Base-by-base conservation (phyloP, 2,888 invertebrate genomes). In the Alsophila aescularia region DNA sequence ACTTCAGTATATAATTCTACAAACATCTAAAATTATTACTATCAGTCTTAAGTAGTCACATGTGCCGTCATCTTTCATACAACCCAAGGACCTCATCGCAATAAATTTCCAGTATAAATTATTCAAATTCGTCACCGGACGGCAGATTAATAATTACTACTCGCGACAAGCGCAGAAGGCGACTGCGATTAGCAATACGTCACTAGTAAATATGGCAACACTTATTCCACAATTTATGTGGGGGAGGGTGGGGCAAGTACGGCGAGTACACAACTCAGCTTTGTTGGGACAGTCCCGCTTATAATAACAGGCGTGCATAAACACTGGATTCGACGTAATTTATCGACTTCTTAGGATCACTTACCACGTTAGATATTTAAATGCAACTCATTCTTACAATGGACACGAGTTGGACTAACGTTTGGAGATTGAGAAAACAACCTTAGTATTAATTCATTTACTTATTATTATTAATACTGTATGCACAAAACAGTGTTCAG, bases 141-240 rank as follows among this genome's bases (percentile, higher is more conserved):
- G 72, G 74, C 73, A 78, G 87, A 89, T 90, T 89, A 88, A 85
- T 54, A 39, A 88, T 88, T 84, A 88, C 88, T 85, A 88, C 81
- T 85, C 81, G 74, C 76, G 75, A 84, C 75, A 78, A 77, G 73
- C 77, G 66, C 87, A 87, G 86, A 83, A 87, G 88, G 87, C 80
- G 75, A 76, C 79, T 65, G 78, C 84, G 87, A 89, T 89, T 88
- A 87, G 87, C 85, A 82, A 87, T 79, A 88, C 87, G 88, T 90
- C 90, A 89, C 87, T 81, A 73, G 87, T 90, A 90, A 91, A 90
- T 90, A 90, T 90, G 89, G 88, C 83, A 88, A 90, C 89, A 90
- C 89, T 90, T 89, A 88, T 89, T 90, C 80, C 77, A 82, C 84
- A 81, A 91, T 90, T 90, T 90, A 89, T 90, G 79, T 76, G 66